Percentiles rank a stretch among this genome's conserved stretches.
Evolutionary conservation across 1,140 invertebrate species (phyloP).

Genomic region (Neomicropteryx cornuta): DNA sequence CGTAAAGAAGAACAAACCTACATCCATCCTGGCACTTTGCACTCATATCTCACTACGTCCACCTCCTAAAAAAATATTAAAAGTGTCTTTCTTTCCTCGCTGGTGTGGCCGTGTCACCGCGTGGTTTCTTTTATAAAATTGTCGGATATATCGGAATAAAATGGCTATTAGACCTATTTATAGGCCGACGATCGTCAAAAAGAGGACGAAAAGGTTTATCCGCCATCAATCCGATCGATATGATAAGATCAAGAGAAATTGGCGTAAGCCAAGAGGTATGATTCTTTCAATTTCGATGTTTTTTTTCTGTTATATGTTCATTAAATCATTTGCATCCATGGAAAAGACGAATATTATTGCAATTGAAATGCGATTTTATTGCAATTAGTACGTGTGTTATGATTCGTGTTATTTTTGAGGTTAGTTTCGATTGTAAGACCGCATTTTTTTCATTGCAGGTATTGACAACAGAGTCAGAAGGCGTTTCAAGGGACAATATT

Average conservation of each 20-base stretch:
- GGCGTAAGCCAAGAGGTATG: conserved; percentile 49
- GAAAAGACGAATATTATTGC: too few species aligned
- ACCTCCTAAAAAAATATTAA: neutral
- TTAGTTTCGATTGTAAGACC: too few species aligned
- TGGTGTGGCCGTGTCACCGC: conserved; percentile 38
- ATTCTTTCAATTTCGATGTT: conserved; percentile 2
- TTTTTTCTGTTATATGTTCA: neutral
- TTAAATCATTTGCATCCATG: too few species aligned
- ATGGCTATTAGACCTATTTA: conserved; percentile 83
- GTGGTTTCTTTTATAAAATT: conserved; percentile 22
- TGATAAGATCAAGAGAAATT: conserved; percentile 74
- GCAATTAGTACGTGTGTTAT: too few species aligned
- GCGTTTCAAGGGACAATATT: conserved; percentile 95
- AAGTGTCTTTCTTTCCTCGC: conserved; percentile 25
- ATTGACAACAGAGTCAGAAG: conserved; percentile 99
- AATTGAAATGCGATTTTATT: too few species aligned
- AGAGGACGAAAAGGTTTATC: conserved; percentile 93
- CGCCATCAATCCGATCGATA: conserved; percentile 96
- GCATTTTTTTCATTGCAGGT: too few species aligned
- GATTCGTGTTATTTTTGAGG: too few species aligned
- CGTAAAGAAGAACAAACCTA: too few species aligned
- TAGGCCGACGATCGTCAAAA: conserved; percentile 86
- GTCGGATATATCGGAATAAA: too few species aligned
- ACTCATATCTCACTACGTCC: too few species aligned
- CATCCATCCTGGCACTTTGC: too few species aligned